Base-by-base conservation (phyloP, 1,140 invertebrate species). In the Microvelia longipes region DNA sequence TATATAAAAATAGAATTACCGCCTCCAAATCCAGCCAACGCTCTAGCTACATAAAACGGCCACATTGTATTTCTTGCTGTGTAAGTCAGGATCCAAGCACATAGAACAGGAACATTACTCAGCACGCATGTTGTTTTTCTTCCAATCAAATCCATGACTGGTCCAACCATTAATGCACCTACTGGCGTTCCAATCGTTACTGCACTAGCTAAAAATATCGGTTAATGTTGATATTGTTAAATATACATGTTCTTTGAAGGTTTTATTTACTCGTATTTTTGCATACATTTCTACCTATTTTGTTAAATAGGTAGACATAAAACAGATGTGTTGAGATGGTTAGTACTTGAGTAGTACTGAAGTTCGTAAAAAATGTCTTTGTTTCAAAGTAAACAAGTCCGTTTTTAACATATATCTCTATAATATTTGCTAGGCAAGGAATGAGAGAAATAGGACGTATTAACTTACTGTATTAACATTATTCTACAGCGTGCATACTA, bases 121-220 rank as follows among this genome's bases (percentile, higher is more conserved):
- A 84, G 35, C 15, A 86, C 76, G 50, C 85, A 81, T 1, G 85
- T 78, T 63, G 70, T 76, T 77, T 84, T 88, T 2, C 88, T 76
- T 1, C 88, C 88, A 74, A 84, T 82, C 74, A 78, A 80, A 75
- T 90, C 87, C 80, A 88, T 85, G n/a, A 86, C 71, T 29, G 82
- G 83, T 1, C 86, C 82, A 30, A 81, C 78, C 1, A 82, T 68
- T 0, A 84, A 69, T 0, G 84, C 80, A 28, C 85, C 85, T 29
- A 85, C 68, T 1, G 84, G 84, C 1, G 83, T 76, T 0, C 81
- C 78, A 73, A 86, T 79, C 24, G 82, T 81, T 1, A 83, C 80
- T 28, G 85, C 77, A 76, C 84, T 84, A 15, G 83, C 85, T 85
- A 73, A 68, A 79, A 82, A 29, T 73, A 73, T 69, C 68, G n/a